Evolutionary conservation across 2,797 vertebrate species (phyloP).

Genomic region (Pangasius sanitwongsei): DNA sequence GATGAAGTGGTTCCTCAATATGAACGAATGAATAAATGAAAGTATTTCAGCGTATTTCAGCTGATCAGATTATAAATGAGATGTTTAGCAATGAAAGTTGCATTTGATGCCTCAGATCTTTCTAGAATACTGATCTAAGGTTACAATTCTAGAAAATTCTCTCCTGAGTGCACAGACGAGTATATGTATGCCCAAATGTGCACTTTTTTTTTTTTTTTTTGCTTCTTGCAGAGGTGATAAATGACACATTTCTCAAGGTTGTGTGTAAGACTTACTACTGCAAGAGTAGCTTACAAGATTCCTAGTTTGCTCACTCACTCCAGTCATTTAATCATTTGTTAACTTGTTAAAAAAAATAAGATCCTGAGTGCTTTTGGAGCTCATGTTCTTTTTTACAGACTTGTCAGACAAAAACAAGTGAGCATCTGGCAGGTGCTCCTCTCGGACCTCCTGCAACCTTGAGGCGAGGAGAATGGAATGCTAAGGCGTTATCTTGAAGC

Average conservation of each 20-base stretch:
- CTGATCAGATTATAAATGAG: not conserved
- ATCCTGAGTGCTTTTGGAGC: not conserved
- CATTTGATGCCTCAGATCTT: not conserved
- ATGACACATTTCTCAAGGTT: not conserved
- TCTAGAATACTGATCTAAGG: not conserved
- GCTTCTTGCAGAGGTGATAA: not conserved
- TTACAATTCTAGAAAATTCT: not conserved
- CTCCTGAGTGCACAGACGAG: not conserved
- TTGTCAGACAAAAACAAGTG: conserved; percentile 62
- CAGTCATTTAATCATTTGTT: not conserved
- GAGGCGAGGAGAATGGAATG: conserved; percentile 77
- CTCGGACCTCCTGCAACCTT: conserved; percentile 74
- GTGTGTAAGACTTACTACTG: not conserved
- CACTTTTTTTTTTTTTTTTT: not conserved
- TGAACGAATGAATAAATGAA: not conserved
- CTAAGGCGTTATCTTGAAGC: conserved; percentile 56
- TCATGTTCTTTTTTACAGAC: not conserved
- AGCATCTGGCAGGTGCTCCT: conserved; percentile 74
- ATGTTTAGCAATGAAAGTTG: not conserved
- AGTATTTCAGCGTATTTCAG: not conserved
- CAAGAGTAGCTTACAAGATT: not conserved
- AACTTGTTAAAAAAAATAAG: not conserved
- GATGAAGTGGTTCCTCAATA: not conserved
- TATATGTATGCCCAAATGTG: not conserved
- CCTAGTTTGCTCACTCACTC: not conserved